A percentile compares a stretch with the other conserved stretches of the same genome.
Conservation (phyloP, 2,113 vertebrate genomes). For the Rhynchomys soricoides region DNA sequence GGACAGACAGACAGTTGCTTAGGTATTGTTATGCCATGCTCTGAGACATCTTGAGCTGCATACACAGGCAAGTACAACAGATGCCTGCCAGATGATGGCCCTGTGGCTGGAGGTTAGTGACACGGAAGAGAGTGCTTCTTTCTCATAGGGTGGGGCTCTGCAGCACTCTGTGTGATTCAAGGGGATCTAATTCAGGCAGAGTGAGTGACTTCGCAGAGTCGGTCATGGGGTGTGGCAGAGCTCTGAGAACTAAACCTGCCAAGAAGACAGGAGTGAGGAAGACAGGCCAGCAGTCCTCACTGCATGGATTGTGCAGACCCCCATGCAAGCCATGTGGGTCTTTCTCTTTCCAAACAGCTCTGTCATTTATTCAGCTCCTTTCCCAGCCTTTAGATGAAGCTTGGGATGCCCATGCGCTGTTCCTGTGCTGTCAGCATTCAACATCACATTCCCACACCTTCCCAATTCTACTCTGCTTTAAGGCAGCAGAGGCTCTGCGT, state of each 20-base stretch:
- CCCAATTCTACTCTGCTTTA: not conserved
- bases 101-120: too few species aligned
- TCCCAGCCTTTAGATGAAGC: not conserved
- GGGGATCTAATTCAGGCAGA: not conserved
- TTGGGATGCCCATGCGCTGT: not conserved
- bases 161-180: accelerated
- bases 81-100: accelerated
- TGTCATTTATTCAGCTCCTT: not conserved
- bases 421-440: not conserved
- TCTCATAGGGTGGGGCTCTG: not conserved
- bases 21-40: not conserved
- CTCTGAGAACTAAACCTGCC: not conserved
- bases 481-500: not conserved
- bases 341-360: not conserved
- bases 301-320: accelerated
- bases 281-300: not conserved
- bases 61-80: not conserved
- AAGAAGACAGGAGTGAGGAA: not conserved
- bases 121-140: not conserved
- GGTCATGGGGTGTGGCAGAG: not conserved
- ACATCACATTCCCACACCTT: not conserved
- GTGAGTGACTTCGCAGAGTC: not conserved
- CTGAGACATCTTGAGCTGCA: accelerated
- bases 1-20: not conserved
- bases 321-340: not conserved